Evolutionary conservation across 2,888 invertebrate species (phyloP), one percentile per base, ranked within the genome.

Genomic region (Callimorpha dominula): DNA sequence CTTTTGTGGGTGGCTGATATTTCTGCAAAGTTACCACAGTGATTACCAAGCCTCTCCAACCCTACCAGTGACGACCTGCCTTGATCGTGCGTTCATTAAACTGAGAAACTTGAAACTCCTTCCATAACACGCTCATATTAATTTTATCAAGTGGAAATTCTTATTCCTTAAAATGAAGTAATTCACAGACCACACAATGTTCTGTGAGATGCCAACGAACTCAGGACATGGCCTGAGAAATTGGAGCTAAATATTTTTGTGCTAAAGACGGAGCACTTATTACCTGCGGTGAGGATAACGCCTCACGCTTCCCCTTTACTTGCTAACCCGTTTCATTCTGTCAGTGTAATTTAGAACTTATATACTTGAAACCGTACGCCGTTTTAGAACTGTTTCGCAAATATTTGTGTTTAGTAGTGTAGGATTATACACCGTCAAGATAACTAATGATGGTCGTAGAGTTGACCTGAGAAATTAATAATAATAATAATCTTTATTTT

Each of bases 261-360:
- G 66, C 71, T 57, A 54, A 67, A 67, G 63, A 54, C 31, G 64
- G 52, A 54, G 42, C 54, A 54, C 72, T 72, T 68, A 71, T 71
- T 71, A 54, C 63, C 72, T 68, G 67, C 31, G 72, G 63, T 52
- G 63, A 63, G 54, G 52, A 64, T 64, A 68, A 68, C 54, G 57
- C 49, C 57, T 43, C 65, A 63, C 72, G 11, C 60, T 54, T 31
- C 60, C 50, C 60, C 50, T 66, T 43, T 42, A 62, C 71, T 66
- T 50, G 42, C 50, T 43, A 62, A 42, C 66, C 20, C 66, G 66
- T 62, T 71, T 66, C 62, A 71, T 71, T 71, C n/a, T 57, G 66
- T 46, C 62, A 62, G 42, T 62, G 60, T 71, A 71, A 71, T 62
- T 20, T 43, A 66, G 66, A 40, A 62, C 50, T 57, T 17, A 12